These are phyloP conservation scores for Labeo catla DNA, from an alignment of 2,113 vertebrate genomes.

Conservation along the genomic window DNA sequence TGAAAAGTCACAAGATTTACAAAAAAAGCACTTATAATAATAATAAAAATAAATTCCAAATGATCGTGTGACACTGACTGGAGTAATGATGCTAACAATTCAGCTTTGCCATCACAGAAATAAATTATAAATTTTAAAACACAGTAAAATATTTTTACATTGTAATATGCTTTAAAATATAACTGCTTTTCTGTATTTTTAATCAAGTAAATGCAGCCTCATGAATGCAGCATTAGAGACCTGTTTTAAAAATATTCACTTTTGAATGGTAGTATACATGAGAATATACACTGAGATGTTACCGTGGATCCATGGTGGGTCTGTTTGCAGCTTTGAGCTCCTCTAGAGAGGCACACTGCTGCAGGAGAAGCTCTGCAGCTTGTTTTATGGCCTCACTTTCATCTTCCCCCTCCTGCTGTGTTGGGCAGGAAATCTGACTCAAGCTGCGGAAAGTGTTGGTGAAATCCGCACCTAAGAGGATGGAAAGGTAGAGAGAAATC, in stretches of 20 bases:
- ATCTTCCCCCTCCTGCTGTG: slow-evolving; percentile 53
- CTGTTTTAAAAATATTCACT: neutral
- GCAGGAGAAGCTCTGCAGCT: slow-evolving; percentile 75
- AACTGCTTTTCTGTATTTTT: neutral
- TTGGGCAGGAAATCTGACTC: slow-evolving; percentile 79
- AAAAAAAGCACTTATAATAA: neutral
- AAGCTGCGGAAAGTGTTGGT: slow-evolving; percentile 91
- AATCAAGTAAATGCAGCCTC: neutral
- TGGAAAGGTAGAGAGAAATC: neutral
- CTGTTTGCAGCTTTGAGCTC: slow-evolving; percentile 87
- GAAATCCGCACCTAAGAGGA: slow-evolving; percentile 90
- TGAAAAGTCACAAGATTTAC: too few species aligned
- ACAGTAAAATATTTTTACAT: too few species aligned
- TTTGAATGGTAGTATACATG: neutral
- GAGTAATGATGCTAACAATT: neutral
- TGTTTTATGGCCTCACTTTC: slow-evolving; percentile 66
- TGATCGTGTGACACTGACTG: neutral
- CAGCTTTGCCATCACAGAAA: too few species aligned
- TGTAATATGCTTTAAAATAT: too few species aligned
- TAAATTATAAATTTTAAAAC: too few species aligned
- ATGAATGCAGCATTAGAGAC: neutral
- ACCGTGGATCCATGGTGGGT: slow-evolving; percentile 95
- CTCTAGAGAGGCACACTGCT: slow-evolving; percentile 89
- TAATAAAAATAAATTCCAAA: neutral
- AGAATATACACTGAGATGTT: slow-evolving; percentile 35